Base-by-base conservation (phyloP, 2,888 invertebrate genomes). In the Flabesymbios commensalis region DNA sequence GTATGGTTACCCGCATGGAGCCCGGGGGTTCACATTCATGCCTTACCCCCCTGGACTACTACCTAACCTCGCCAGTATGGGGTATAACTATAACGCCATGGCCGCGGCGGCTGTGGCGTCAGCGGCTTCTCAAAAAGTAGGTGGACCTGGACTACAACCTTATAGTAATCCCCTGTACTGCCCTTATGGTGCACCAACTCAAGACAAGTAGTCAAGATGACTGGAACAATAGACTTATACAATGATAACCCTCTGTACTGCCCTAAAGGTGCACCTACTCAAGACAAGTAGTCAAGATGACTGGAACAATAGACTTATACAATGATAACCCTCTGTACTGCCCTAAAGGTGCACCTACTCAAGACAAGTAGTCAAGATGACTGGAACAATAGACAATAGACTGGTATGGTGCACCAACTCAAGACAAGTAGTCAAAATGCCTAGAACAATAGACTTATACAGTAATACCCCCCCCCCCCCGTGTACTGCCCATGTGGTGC, bases 1-100 rank as follows among this genome's bases (percentile, higher is more conserved):
- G 5, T 67, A 65, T 42, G 55, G 61, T 10, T 61, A 59, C 33
- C 31, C 54, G 2, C 31, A 24, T 68, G 69, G 17, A 65, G 71
- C 63, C 4, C 64, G 75, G 28, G 68, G 73, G 22, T 67, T 77
- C n/a, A 70, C 76, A 10, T 63, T 76, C 31, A 70, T 78, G 70
- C 76, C 77, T 7, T 78, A 76, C 61, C 76, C 75, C 10, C 58
- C 76, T 3, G 59, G 76, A 39, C 31, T 68, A 24, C 77, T 78
- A 2, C 73, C 75, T 7, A 67, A 76, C 26, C 58, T 63, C 36
- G 70, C 74, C 5, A 67, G 45, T 1, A 26, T 78, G 48, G 72
- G 75, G 39, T 68, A 72, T 36, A 59, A 71, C 36, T 72, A 76
- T 57, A 71, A 70, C 45, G 71, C 74, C 17, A 67, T 58, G 47